Evolutionary conservation across 1,140 invertebrate genomes (phyloP), one percentile per base, ranked within the genome.

Genomic region (Drosophila santomea): DNA sequence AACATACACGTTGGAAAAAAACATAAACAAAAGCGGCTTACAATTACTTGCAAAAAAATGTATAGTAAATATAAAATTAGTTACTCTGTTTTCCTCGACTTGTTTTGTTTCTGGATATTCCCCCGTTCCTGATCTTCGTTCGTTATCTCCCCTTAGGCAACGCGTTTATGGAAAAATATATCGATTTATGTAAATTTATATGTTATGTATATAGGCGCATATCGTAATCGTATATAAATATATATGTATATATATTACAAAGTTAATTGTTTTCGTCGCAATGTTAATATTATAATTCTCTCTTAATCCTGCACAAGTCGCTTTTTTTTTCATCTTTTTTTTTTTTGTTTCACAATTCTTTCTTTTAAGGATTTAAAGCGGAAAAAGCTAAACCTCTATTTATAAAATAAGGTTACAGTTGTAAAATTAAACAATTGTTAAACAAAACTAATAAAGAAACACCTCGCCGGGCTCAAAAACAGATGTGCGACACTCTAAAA

Each of bases 1-100:
- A 45, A 64, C 74, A 75, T 35, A 61, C 17, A 25, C 28, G 43
- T 44, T 44, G 56, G 50, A 55, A 67, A 51, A 55, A 59, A 68
- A 84, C 57, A 74, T 62, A 74, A 82, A 82, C 75, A 82, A 82
- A 68, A 60, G 69, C 56, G 54, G 55, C 79, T 81, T 82, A 79
- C 61, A 69, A 58, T 69, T 80, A 80, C 35, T 48, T 57, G 66
- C 51, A 63, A 62, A 71, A 71, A 78, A 67, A 59, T 36, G 54
- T 45, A 28, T 47, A 17, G 55, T 74, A 71, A 69, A 71, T 69
- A 71, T 51, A 71, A 71, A 41, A 48, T 47, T 68, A 35, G 38
- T 58, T 45, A 25, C 44, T 56, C 48, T 43, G 39, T 35, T 45
- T 10, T 11, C 17, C n/a, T 48, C 44, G 14, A 4, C 50, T n/a